A percentile compares a stretch with the other conserved stretches of the same genome.
phyloP scores from a whole-genome alignment of 2,797 vertebrate species.

The Apodemus agrarius region DNA sequence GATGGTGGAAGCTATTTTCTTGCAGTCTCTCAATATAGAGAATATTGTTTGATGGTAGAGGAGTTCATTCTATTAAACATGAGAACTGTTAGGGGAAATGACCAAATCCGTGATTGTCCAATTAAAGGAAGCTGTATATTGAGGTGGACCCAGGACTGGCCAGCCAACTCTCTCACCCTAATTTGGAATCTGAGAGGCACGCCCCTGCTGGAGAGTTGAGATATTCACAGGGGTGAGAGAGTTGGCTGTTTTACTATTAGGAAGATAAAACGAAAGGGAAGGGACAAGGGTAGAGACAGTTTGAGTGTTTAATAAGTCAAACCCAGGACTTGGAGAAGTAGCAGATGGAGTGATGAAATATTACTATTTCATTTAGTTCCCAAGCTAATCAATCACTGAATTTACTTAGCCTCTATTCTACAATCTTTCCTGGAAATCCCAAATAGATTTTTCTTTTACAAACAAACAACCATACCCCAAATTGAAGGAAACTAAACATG shows the following conservation, averaged over 20 bases:
- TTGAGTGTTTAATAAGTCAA: not conserved
- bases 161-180: not conserved
- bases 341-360: not conserved
- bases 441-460: not conserved
- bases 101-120: not conserved
- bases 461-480: constrained; percentile 65
- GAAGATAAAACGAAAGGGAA: not conserved
- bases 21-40: not conserved
- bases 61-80: not conserved
- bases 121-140: not conserved
- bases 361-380: not conserved
- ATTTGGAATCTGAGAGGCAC: not conserved
- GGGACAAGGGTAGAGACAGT: not conserved
- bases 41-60: not conserved
- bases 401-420: not conserved
- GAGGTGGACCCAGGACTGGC: no score
- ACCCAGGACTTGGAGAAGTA: not conserved
- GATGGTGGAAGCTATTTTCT: not conserved
- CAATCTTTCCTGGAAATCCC: not conserved
- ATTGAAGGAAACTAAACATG: constrained; percentile 16
- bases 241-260: not conserved
- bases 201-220: not conserved
- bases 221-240: not conserved
- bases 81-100: not conserved
- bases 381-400: not conserved